Percentiles rank a stretch among this genome's conserved stretches.
Evolutionary conservation across 2,888 invertebrate genomes (phyloP).

Genomic region (Sylvicola cinctus): DNA sequence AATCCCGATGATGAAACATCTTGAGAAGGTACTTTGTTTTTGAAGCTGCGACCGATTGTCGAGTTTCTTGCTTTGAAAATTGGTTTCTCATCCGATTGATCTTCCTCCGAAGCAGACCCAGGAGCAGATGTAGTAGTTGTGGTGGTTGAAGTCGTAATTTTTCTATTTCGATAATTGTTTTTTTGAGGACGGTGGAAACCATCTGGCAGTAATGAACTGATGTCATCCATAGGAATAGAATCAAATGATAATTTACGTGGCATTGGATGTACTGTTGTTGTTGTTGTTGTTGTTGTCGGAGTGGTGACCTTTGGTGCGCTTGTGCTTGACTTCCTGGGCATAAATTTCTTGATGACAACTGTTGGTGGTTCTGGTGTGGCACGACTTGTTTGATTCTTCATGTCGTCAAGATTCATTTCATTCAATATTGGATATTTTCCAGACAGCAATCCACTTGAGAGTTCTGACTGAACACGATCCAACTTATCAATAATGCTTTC

Average conservation of each 20-base stretch:
- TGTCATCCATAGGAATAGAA: constrained; percentile 34
- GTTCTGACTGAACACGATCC: constrained; percentile 64
- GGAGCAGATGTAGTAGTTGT: too few relatives aligned
- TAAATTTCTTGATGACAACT: too few relatives aligned
- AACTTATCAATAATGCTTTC: constrained; percentile 74
- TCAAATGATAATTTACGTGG: constrained; percentile 27
- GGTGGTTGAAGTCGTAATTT: constrained; percentile 28
- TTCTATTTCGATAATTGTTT: constrained; percentile 30
- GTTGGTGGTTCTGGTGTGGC: constrained; percentile 1
- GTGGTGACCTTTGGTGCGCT: neutral
- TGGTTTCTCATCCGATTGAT: constrained; percentile 2
- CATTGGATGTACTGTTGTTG: too few relatives aligned
- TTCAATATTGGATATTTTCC: constrained; percentile 48
- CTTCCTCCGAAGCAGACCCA: too few relatives aligned
- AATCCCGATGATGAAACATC: constrained; percentile 28
- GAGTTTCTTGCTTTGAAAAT: constrained; percentile 19
- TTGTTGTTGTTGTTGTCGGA: neutral
- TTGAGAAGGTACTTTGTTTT: constrained; percentile 34
- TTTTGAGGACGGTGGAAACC: constrained; percentile 35
- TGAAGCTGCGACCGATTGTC: constrained; percentile 28
- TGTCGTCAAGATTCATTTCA: constrained; percentile 33
- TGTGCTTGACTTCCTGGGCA: too few relatives aligned
- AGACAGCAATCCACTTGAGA: constrained; percentile 55
- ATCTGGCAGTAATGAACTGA: constrained; percentile 37
- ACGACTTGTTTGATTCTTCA: constrained; percentile 37